These are phyloP conservation scores for Peromyscus eremicus DNA, from an alignment of 2,797 vertebrate species.

Conservation along the genomic window DNA sequence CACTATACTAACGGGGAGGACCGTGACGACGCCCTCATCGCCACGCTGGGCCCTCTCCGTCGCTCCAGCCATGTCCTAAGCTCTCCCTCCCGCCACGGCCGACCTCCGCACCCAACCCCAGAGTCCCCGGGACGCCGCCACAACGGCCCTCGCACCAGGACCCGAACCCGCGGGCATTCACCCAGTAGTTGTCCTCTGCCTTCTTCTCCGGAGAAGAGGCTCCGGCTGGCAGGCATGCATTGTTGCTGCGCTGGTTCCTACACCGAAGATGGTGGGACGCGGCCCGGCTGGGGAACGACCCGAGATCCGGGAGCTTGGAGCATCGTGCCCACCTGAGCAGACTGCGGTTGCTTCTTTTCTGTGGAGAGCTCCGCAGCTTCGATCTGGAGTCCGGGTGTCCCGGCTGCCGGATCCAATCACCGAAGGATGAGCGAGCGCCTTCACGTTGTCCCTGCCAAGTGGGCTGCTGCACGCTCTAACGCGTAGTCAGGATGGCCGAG, in stretches of 20 bases:
- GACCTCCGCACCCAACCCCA: not conserved
- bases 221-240: not conserved
- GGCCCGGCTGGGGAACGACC: not conserved
- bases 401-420: not conserved
- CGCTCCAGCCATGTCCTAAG: fast-evolving
- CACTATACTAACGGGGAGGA: not conserved
- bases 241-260: too few species aligned
- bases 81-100: fast-evolving
- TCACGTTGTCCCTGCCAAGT: too few species aligned
- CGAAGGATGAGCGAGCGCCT: fast-evolving
- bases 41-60: fast-evolving
- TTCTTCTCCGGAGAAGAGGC: too few species aligned
- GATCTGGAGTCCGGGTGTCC: not conserved
- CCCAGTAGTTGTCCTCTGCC: too few species aligned
- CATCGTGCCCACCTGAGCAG: not conserved
- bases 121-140: not conserved
- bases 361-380: not conserved
- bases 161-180: too few species aligned
- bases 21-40: fast-evolving
- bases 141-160: not conserved
- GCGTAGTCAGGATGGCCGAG: conserved; percentile 89
- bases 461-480: fast-evolving
- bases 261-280: not conserved
- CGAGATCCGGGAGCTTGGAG: not conserved
- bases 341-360: too few species aligned